phyloP scores from a whole-genome alignment of 2,888 invertebrate genomes.

The Xylophagus ater region DNA sequence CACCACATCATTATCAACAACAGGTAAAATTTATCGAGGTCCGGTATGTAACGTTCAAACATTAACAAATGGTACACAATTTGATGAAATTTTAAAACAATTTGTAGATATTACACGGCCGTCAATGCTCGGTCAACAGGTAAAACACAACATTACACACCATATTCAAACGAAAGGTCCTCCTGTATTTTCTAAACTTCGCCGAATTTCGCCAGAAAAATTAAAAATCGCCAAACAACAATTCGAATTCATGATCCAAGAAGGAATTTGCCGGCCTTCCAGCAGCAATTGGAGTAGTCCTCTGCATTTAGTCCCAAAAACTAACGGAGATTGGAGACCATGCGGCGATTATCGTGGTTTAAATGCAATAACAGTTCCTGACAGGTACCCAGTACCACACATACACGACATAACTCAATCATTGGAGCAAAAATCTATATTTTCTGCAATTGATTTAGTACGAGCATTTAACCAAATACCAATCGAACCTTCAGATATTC shows the following conservation, averaged over 20 bases:
- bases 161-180: background rate
- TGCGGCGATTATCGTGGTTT: slow-evolving; percentile 27
- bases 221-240: no score
- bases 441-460: slow-evolving; percentile 23
- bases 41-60: no score
- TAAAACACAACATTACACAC: no score
- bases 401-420: slow-evolving; percentile 24
- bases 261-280: slow-evolving; percentile 35
- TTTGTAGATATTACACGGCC: no score
- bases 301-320: slow-evolving; percentile 25
- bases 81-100: no score
- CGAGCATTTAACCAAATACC: slow-evolving; percentile 28
- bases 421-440: slow-evolving; percentile 22
- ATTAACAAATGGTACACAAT: no score
- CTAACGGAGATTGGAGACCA: slow-evolving; percentile 23
- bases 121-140: no score
- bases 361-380: slow-evolving; percentile 25
- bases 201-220: background rate
- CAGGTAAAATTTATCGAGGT: no score
- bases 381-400: slow-evolving; percentile 28
- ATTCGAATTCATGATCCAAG: slow-evolving; percentile 18
- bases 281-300: slow-evolving; percentile 33
- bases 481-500: slow-evolving; percentile 22
- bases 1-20: no score
- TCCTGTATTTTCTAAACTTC: background rate